Evolutionary conservation across 2,888 invertebrate species (phyloP), one percentile per base, ranked within the genome.

Genomic region (Platycnemis pennipes): DNA sequence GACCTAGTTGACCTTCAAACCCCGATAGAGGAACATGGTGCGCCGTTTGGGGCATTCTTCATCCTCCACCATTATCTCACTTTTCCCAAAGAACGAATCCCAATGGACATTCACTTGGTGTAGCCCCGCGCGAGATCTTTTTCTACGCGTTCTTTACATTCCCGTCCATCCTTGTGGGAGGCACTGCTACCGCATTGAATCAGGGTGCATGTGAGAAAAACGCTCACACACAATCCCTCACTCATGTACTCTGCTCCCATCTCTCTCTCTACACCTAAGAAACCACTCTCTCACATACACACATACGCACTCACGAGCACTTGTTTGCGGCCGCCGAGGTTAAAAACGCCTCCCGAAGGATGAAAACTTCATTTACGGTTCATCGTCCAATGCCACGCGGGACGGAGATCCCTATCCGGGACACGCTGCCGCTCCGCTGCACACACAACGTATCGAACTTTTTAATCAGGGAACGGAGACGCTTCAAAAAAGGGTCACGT

Each of bases 291-390:
- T n/a, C n/a, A n/a, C 44, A 22, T 19, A 26, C 37, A 19, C 37
- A 46, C 45, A 16, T 11, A 87, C 45, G 37, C 87, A 87, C 42
- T 26, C 16, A n/a, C 45, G n/a, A 4, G 5, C 77, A 2, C 87
- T 44, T 46, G 0, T n/a, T 46, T n/a, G n/a, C 45, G 46, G 37
- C 77, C 31, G 31, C 31, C 77, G 7, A 46, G n/a, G 87, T 87
- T 87, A 87, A n/a, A 44, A 42, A n/a, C 22, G n/a, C 87, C 87
- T n/a, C 11, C 46, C 87, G 37, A 4, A 26, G 45, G 87, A 45
- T 87, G 87, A 44, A 42, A 46, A 87, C 44, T n/a, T 87, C 87
- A 87, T 87, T 87, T 87, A 87, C 87, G 87, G 87, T 45, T 87
- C 87, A 46, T 3, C 45, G 45, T 44, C 87, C 87, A 87, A 87